phyloP scores from a whole-genome alignment of 2,888 invertebrate species.

The Andrena bicolor region DNA sequence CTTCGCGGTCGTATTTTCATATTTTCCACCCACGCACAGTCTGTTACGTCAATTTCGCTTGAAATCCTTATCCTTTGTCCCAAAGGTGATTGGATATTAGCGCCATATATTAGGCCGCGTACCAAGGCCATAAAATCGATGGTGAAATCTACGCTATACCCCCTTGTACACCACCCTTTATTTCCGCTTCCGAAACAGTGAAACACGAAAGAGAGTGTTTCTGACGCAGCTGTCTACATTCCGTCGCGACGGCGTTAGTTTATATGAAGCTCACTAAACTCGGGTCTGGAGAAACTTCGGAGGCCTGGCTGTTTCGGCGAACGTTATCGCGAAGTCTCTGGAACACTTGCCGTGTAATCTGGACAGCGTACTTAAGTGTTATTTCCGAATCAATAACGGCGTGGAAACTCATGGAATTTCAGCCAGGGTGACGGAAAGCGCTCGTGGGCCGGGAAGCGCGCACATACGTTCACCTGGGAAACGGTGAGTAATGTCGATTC shows the following conservation, averaged over 20 bases:
- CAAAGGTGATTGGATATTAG: not conserved
- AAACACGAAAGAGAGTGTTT: not conserved
- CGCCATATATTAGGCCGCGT: not conserved
- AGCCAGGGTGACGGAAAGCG: not conserved
- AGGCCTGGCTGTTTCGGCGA: not conserved
- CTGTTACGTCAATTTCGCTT: not conserved
- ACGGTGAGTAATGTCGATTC: not conserved
- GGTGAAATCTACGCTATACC: not conserved
- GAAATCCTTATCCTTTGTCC: not conserved
- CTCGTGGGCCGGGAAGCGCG: too few relatives aligned
- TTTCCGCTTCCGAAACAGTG: constrained; percentile 8
- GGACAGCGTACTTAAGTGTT: not conserved
- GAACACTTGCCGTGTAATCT: not conserved
- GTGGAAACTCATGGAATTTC: not conserved
- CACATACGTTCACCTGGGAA: not conserved
- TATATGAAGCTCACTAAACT: constrained; percentile 20
- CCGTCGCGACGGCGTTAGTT: constrained; percentile 4
- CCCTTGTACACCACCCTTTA: too few relatives aligned
- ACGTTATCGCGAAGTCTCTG: not conserved
- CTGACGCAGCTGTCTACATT: constrained; percentile 23
- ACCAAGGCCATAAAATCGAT: not conserved
- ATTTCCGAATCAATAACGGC: constrained; percentile 1
- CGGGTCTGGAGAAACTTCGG: not conserved
- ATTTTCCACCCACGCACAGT: not conserved
- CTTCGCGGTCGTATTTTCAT: constrained; percentile 20